These are phyloP conservation scores for Tetrapedia diversipes DNA, from an alignment of 2,888 invertebrate genomes.

Conservation along the genomic window DNA sequence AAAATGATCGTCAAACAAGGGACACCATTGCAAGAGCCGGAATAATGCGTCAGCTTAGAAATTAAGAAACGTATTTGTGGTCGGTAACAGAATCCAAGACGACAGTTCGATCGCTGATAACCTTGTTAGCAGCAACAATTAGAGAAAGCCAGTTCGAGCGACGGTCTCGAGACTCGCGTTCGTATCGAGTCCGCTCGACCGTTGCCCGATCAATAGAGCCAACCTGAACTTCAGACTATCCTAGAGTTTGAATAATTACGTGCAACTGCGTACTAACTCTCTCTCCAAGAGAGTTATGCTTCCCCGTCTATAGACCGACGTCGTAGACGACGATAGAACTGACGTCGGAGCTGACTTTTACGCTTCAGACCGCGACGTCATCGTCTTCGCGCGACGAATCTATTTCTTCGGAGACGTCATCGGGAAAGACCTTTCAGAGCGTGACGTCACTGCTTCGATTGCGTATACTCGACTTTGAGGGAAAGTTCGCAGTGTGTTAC, in stretches of 20 bases:
- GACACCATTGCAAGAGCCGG: too few species aligned
- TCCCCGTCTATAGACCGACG: conserved; percentile 45
- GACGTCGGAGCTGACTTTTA: conserved; percentile 34
- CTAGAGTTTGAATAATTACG: conserved; percentile 66
- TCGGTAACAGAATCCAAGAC: conserved; percentile 8
- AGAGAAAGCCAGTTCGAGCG: conserved; percentile 27
- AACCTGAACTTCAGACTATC: conserved; percentile 60
- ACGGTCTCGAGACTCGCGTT: conserved; percentile 43
- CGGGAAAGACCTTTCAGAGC: neutral
- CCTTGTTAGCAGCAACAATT: conserved; percentile 25
- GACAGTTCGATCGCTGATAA: conserved; percentile 35
- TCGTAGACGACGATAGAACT: too few species aligned
- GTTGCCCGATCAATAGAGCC: conserved; percentile 59
- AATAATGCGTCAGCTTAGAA: too few species aligned
- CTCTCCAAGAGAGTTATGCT: conserved; percentile 37
- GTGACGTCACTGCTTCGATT: neutral
- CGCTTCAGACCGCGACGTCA: conserved; percentile 45
- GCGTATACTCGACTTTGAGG: neutral
- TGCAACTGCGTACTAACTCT: conserved; percentile 54
- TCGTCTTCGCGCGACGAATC: conserved; percentile 23
- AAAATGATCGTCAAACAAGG: too few species aligned
- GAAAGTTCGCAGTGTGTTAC: conserved; percentile 1
- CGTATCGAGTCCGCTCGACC: conserved; percentile 27
- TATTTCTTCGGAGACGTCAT: conserved; percentile 50
- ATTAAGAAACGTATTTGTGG: too few species aligned